Conservation (phyloP, 1,140 invertebrate species). For the Pectinophora gossypiella region DNA sequence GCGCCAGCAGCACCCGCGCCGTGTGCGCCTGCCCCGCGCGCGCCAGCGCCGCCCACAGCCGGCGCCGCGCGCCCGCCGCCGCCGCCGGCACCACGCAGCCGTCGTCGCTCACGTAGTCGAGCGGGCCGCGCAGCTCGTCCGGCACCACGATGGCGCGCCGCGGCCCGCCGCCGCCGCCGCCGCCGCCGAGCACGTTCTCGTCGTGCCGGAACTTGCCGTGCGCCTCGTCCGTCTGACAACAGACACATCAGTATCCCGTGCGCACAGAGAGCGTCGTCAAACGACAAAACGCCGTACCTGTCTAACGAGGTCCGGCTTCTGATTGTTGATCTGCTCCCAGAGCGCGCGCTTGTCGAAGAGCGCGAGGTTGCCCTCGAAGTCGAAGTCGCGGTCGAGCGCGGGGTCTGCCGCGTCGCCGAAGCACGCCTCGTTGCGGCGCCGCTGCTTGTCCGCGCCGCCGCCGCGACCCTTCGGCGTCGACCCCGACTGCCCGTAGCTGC, state of each 20-base stretch:
- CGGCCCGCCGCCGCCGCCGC: conserved; percentile 75
- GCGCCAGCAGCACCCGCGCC: conserved; percentile 82
- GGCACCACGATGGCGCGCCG: conserved; percentile 83
- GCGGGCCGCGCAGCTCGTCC: conserved; percentile 68
- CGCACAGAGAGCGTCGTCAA: no score
- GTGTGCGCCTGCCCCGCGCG: conserved; percentile 5
- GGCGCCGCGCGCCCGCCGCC: conserved; percentile 40
- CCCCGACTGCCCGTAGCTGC: neutral
- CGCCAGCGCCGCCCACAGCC: conserved; percentile 75
- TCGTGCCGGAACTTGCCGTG: conserved; percentile 85
- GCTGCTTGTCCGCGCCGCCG: conserved; percentile 24
- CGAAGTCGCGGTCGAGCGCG: conserved; percentile 82
- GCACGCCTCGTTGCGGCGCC: conserved; percentile 47
- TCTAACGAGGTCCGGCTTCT: conserved; percentile 80
- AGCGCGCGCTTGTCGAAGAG: conserved; percentile 91
- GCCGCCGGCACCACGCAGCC: conserved; percentile 86
- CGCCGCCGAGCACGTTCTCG: conserved; percentile 85
- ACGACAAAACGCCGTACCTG: no score
- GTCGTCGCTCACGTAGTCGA: conserved; percentile 88
- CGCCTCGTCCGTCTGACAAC: no score
- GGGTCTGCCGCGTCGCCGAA: conserved; percentile 64
- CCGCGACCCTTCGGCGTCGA: neutral
- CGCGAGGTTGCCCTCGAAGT: conserved; percentile 93
- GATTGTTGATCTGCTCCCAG: conserved; percentile 78
- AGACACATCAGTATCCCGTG: no score